Percentiles rank a stretch among this genome's conserved stretches.
These are phyloP conservation scores for Junonia oenone DNA, from an alignment of 2,888 invertebrate genomes.

Conservation along the genomic window DNA sequence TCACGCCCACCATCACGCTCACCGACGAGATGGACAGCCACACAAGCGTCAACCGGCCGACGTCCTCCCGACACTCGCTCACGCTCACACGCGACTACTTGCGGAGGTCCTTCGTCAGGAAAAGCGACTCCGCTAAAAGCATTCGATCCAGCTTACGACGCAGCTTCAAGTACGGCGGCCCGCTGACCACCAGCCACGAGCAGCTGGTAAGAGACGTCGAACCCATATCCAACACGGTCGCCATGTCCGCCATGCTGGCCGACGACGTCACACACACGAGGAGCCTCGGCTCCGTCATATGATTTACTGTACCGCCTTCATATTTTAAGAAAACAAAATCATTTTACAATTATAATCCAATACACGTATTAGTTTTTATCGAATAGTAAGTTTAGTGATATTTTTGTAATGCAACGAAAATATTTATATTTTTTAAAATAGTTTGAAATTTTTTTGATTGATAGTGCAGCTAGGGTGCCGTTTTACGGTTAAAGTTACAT, in stretches of 20 bases:
- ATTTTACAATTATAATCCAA: neutral
- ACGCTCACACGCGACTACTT: slow-evolving; percentile 58
- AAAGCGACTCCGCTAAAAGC: slow-evolving; percentile 65
- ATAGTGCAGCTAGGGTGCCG: neutral
- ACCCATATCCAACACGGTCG: slow-evolving; percentile 76
- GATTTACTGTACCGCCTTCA: slow-evolving; percentile 28
- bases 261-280: slow-evolving; percentile 47
- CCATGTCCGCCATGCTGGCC: slow-evolving; percentile 64
- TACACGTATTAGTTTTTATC: neutral
- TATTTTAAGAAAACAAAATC: neutral
- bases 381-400: neutral
- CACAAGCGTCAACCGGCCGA: slow-evolving; percentile 30
- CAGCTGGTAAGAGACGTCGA: slow-evolving; percentile 80
- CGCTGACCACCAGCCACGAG: slow-evolving; percentile 75
- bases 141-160: slow-evolving; percentile 63
- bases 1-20: slow-evolving; percentile 49
- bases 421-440: neutral
- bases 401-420: neutral
- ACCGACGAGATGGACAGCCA: slow-evolving; percentile 53
- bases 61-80: slow-evolving; percentile 53
- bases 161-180: slow-evolving; percentile 65
- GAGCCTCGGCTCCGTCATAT: slow-evolving; percentile 64
- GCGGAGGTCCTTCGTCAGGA: slow-evolving; percentile 61
- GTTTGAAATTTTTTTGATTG: neutral
- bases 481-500: neutral